These are phyloP conservation scores for Hipposideros larvatus DNA, from an alignment of 2,797 vertebrate species.

Conservation along the genomic window DNA sequence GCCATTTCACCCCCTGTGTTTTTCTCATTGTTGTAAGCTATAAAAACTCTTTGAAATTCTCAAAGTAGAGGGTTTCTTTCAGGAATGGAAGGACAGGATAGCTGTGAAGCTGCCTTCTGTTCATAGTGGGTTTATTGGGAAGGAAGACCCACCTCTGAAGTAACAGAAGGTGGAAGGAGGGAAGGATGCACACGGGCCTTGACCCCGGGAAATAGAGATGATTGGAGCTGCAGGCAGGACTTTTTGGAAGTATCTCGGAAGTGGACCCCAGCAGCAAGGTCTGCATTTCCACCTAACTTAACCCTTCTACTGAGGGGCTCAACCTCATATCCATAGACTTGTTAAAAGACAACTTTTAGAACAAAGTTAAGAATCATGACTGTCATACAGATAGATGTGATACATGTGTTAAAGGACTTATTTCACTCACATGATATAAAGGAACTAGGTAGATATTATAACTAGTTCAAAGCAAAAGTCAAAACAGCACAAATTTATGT, in stretches of 20 bases:
- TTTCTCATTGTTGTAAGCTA: slow-evolving; percentile 70
- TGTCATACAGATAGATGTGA: not conserved
- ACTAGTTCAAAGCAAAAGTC: not conserved
- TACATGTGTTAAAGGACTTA: not conserved
- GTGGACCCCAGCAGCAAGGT: not conserved
- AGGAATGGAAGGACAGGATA: not conserved
- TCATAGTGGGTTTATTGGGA: not conserved
- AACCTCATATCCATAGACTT: not conserved
- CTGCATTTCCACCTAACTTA: not conserved
- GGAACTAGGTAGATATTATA: not conserved
- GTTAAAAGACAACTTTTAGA: slow-evolving; percentile 21
- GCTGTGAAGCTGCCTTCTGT: slow-evolving; percentile 51
- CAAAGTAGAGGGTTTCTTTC: slow-evolving; percentile 64
- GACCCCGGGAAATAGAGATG: not conserved
- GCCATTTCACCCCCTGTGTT: slow-evolving; percentile 64
- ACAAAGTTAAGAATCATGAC: not conserved
- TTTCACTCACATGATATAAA: not conserved
- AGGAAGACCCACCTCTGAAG: slow-evolving; percentile 16
- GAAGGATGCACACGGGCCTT: not conserved
- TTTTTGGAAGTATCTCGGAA: not conserved
- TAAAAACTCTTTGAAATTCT: slow-evolving; percentile 76
- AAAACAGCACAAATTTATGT: not conserved
- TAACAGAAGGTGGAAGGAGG: not conserved
- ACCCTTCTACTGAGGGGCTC: not conserved
- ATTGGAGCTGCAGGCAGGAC: not conserved